Evolutionary conservation across 2,797 vertebrate species (phyloP).

Genomic region (Fundulus diaphanus): DNA sequence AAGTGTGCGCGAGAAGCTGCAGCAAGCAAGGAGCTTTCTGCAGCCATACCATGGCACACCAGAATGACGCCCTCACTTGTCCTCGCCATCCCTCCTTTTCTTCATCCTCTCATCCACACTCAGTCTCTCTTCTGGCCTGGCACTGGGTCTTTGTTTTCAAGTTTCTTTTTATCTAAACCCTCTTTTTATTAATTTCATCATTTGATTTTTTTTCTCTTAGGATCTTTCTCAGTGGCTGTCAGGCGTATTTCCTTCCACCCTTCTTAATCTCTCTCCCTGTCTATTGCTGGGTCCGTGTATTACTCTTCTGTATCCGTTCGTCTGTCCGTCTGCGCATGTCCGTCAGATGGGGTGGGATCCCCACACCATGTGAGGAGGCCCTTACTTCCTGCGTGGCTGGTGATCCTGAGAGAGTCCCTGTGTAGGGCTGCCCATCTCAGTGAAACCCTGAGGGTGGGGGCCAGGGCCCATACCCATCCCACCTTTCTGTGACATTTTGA

Average conservation of each 20-base stretch:
- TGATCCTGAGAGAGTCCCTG: slow-evolving; percentile 75
- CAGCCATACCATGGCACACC: slow-evolving; percentile 43
- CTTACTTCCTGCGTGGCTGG: slow-evolving; percentile 79
- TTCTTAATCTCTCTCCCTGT: slow-evolving; percentile 71
- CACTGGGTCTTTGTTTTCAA: slow-evolving; percentile 81
- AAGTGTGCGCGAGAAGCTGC: neutral
- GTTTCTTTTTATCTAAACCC: slow-evolving; percentile 56
- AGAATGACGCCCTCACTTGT: slow-evolving; percentile 34
- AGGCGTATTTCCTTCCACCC: slow-evolving; percentile 62
- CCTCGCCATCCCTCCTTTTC: slow-evolving; percentile 50
- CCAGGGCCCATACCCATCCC: slow-evolving; percentile 73
- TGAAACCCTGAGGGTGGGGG: slow-evolving; percentile 75
- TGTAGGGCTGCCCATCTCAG: slow-evolving; percentile 75
- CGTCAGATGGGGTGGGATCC: slow-evolving; percentile 39
- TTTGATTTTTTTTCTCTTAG: slow-evolving; percentile 61
- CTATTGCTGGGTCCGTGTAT: slow-evolving; percentile 81
- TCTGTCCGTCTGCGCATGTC: slow-evolving; percentile 67
- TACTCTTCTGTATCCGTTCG: slow-evolving; percentile 74
- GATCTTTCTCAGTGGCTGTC: slow-evolving; percentile 54
- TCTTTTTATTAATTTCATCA: slow-evolving; percentile 67
- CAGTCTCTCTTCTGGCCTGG: slow-evolving; percentile 88
- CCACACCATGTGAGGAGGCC: slow-evolving; percentile 39
- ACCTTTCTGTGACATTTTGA: slow-evolving; percentile 93
- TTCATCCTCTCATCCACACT: slow-evolving; percentile 76
- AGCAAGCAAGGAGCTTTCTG: slow-evolving; percentile 23